Evolutionary conservation across 2,797 vertebrate species (phyloP).

Genomic region (Brachyrhaphis roseni): DNA sequence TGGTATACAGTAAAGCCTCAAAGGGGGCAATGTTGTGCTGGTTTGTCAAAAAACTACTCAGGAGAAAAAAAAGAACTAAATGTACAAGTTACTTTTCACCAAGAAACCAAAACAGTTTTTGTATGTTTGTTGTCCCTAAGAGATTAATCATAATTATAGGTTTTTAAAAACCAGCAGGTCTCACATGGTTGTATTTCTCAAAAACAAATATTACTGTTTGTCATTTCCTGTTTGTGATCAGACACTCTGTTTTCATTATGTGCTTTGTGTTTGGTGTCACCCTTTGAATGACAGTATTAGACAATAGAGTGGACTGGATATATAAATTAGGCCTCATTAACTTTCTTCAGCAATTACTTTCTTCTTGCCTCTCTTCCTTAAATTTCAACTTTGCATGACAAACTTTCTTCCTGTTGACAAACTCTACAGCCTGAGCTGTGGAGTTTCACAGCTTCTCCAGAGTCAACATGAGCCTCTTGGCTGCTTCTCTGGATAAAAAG

Average conservation of each 20-base stretch:
- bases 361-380: background rate
- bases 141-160: background rate
- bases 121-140: background rate
- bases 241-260: background rate
- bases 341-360: background rate
- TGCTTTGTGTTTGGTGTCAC: background rate
- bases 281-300: background rate
- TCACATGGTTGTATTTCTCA: background rate
- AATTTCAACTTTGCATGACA: background rate
- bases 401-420: background rate
- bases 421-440: background rate
- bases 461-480: background rate
- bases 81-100: no score
- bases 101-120: background rate
- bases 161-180: background rate
- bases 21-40: background rate
- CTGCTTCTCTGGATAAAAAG: background rate
- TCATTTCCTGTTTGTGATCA: background rate
- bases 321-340: background rate
- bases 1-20: background rate
- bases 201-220: background rate
- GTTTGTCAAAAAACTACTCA: background rate
- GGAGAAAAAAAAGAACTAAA: no score
- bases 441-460: background rate
- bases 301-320: background rate